Base-by-base conservation (phyloP, 2,888 invertebrate species). In the Arge pagana region DNA sequence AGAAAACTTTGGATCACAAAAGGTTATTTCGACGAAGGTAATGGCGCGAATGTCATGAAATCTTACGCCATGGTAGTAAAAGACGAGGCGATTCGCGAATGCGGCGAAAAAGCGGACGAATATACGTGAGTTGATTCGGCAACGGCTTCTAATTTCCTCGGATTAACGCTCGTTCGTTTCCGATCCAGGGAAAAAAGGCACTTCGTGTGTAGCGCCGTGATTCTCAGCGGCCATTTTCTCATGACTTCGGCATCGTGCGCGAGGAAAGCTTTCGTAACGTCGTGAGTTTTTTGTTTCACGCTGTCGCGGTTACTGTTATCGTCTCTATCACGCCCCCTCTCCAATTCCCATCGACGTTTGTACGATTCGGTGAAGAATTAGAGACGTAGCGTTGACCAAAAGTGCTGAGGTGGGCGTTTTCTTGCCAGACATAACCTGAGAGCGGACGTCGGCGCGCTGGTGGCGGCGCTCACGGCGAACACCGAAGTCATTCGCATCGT, bases 131-230 rank as follows among this genome's bases (percentile, higher is more conserved):
- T 60, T 8, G 28, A 11, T 21, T 3, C 7, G 19, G 11, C 31
- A 51, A 21, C 15, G 7, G 13, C 16, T 36, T 11, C 18, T 26
- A 10, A 19, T 4, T 23, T 6, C 33, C 13, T 52, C 10, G n/a
- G 7, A 18, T 15, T 18, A 30, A 19, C 21, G 4, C 15, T 23
- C 15, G n/a, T 43, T 18, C 39, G 18, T 33, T 13, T 7, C 16
- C 21, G 42, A 13, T 53, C 24, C 52, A 67, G 66, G 28, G 51
- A 57, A 24, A 55, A 50, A 5, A 57, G 67, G 39, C 64, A 65
- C 40, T 68, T 62, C 49, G 61, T 65, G 61, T 67, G 66, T 57
- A 64, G 62, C 51, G 67, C 64, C 24, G 56, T 57, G 3, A 51
- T 67, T 15, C 33, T 68, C 31, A 59, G 52, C 24, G 26, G 45